phyloP scores from a whole-genome alignment of 1,140 invertebrate species.

The Gonioctena quinquepunctata region DNA sequence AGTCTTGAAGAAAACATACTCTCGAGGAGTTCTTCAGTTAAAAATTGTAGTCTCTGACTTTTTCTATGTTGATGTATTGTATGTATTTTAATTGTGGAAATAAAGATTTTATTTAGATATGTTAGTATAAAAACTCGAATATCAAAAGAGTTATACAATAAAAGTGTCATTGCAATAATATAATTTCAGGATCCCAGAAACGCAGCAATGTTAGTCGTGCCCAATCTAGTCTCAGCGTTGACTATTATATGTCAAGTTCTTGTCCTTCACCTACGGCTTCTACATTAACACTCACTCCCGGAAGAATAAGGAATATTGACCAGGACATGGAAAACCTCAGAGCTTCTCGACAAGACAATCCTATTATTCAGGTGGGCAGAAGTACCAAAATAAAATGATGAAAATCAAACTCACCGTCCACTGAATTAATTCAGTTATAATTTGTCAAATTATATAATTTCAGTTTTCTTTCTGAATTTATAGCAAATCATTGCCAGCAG shows the following conservation, averaged over 20 bases:
- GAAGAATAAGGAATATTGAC: conserved; percentile 75
- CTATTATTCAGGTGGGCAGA: conserved; percentile 71
- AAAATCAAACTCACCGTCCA: too few relatives aligned
- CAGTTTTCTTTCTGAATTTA: conserved; percentile 31
- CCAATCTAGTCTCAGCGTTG: conserved; percentile 51
- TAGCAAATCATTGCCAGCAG: conserved; percentile 75
- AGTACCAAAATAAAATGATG: too few relatives aligned
- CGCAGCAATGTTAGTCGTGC: conserved; percentile 39
- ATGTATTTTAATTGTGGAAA: too few relatives aligned
- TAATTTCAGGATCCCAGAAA: conserved; percentile 11
- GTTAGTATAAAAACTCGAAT: too few relatives aligned
- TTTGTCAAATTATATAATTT: not conserved
- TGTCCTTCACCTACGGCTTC: conserved; percentile 57
- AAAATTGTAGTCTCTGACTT: too few relatives aligned
- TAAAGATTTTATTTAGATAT: too few relatives aligned
- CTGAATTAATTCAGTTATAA: too few relatives aligned
- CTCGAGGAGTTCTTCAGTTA: too few relatives aligned
- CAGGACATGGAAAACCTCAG: conserved; percentile 81
- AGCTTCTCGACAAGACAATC: conserved; percentile 80
- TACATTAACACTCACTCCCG: conserved; percentile 71
- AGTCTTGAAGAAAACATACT: too few relatives aligned
- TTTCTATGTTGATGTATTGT: too few relatives aligned
- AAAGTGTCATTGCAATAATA: too few relatives aligned
- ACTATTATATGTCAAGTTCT: conserved; percentile 48
- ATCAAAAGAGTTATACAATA: too few relatives aligned